Base-by-base conservation (phyloP, 2,888 invertebrate species). In the Omphaloscelis lunosa region DNA sequence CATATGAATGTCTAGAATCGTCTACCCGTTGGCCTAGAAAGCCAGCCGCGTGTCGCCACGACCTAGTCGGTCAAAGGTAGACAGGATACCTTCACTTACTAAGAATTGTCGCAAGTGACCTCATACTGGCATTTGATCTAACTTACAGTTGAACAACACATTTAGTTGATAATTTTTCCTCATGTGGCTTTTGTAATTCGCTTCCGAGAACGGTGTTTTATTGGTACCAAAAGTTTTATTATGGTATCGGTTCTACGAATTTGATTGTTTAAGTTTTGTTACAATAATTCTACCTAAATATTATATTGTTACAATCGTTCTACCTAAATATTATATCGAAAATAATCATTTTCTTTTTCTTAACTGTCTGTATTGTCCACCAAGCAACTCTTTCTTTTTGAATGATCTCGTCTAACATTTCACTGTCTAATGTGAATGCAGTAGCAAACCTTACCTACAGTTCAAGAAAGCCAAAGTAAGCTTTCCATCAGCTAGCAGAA, bases 1-100 rank as follows among this genome's bases (percentile, higher is more conserved):
- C 83, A 77, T 75, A 81, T 84, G 70, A 76, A 79, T 80, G 80
- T 77, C 70, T 78, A 82, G 69, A 85, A 82, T 72, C 62, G 72
- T 79, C 73, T 77, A 90, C 89, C 88, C 83, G 93, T 91, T 90
- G 94, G 90, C 95, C 96, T 95, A 95, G 95, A 95, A 95, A 95
- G 91, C 86, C 92, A 92, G 79, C 80, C 86, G 89, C 86, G 90
- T 93, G 90, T 79, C 89, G 93, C 93, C 93, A 80, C 79, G 83
- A 84, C 94, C 87, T 83, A 93, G 92, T 84, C 91, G 94, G 94
- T 95, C 95, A 96, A 93, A 95, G 95, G 95, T 95, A 89, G 90
- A 89, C 92, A 83, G 91, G 91, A 91, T 86, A 89, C 95, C 92
- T 95, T 95, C 95, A 93, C 95, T 95, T 89, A 90, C 89, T 85